Base-by-base conservation (phyloP, 2,888 invertebrate genomes). In the Dynastes maya region DNA sequence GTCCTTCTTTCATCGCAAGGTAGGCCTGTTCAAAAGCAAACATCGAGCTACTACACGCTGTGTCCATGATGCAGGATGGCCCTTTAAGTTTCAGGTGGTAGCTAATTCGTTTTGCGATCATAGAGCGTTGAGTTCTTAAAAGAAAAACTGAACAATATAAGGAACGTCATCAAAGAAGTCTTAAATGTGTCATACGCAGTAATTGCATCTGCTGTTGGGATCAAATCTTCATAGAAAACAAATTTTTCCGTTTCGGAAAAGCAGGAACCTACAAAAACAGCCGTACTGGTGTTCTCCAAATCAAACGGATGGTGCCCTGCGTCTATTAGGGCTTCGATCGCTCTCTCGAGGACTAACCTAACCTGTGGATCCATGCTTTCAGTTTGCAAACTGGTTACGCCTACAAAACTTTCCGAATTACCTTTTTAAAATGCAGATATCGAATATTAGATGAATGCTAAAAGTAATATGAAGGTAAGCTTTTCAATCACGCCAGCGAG, bases 1-100 rank as follows among this genome's bases (percentile, higher is more conserved):
- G 92, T 0, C 96, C 97, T 82, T 92, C 92, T 51, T 95, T 90
- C 67, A 97, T 92, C 0, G 95, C 92, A 70, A 92, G 91, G 87
- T 94, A 95, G 13, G 95, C 96, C 81, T 94, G 94, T 84, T 98
- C 96, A 78, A 98, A 82, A 0, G 97, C 98, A 83, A 95, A 93
- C 82, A 97, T 91, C 8, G 97, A 96, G 77, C 98, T 98, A n/a
- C 97, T 97, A 87, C 98, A 98, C 0, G 98, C 98, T 0, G 98
- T 97, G 89, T 98, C 98, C 8, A 97, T 91, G 0, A 95, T 91
- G 89, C 94, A 96, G 4, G 97, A 97, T 0, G 98, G 98, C 0
- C 98, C 97, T 83, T 94, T 94, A 22, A 96, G 91, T 32, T 97
- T 97, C 80, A 98, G 91, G 89, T 94, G 94, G 88, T 95, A 97